Percentiles rank a stretch among this genome's conserved stretches.
phyloP scores from a whole-genome alignment of 2,797 vertebrate genomes.

The Miichthys miiuy region DNA sequence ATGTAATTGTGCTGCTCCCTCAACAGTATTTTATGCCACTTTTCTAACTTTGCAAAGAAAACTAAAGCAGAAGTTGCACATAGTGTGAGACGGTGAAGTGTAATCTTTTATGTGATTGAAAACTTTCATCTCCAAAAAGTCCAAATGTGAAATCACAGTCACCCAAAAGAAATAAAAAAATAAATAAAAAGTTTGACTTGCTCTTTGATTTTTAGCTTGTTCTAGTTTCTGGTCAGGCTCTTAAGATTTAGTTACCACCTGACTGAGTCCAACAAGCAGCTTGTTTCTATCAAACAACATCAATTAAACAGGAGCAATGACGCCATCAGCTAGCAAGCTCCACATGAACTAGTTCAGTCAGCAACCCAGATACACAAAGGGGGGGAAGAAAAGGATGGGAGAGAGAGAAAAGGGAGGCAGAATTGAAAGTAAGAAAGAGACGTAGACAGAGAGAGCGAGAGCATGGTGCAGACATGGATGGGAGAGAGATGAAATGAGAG shows the following conservation, averaged over 20 bases:
- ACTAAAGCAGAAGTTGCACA: constrained; percentile 21
- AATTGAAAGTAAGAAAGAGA: constrained; percentile 20
- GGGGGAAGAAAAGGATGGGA: constrained; percentile 3
- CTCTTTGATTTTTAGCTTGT: not conserved
- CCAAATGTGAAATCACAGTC: constrained; percentile 5
- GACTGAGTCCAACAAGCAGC: constrained; percentile 56
- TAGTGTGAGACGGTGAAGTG: not conserved
- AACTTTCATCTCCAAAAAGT: not conserved
- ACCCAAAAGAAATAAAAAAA: too few species aligned
- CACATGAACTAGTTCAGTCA: constrained; percentile 73
- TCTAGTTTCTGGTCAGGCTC: constrained; percentile 14
- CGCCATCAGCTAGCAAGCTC: constrained; percentile 52
- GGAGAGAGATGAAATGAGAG: not conserved
- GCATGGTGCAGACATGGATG: not conserved
- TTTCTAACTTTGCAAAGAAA: constrained; percentile 35
- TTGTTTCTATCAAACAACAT: constrained; percentile 66
- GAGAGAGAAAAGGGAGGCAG: constrained; percentile 5
- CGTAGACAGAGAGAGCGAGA: not conserved
- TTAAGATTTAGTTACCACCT: constrained; percentile 39
- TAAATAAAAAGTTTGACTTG: not conserved
- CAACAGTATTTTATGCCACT: constrained; percentile 27
- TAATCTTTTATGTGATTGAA: not conserved
- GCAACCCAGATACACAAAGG: constrained; percentile 66
- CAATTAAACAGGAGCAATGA: constrained; percentile 69
- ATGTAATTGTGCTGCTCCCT: constrained; percentile 48